Base-by-base conservation (phyloP, 2,888 invertebrate genomes). In the Plusia festucae region DNA sequence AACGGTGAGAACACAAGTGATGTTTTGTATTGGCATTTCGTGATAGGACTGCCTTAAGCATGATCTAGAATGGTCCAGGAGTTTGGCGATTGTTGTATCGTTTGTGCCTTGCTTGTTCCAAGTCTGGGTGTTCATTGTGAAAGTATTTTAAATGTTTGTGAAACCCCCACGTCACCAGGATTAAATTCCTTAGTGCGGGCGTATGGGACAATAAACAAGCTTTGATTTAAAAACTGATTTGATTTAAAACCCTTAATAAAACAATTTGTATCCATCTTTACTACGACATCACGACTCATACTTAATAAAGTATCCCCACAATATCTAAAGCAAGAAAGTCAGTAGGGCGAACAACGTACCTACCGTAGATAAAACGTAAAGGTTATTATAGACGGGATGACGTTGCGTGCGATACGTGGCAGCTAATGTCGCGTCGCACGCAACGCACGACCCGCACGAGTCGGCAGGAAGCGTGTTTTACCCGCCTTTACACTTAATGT, bases 1-100 rank as follows among this genome's bases (percentile, higher is more conserved):
- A 55, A 59, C 55, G 70, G 46, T 56, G 27, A 32, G 60, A 46
- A 24, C 20, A 70, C 55, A 49, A 44, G 72, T 55, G 32, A 65
- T 76, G 58, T 58, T 20, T 46, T 49, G 53, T 60, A 53, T 59
- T 44, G 54, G 44, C 46, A 22, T 69, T 53, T 13, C 22, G 18
- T 51, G 22, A 16, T 69, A 40, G 58, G 46, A 58, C 52, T 53
- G 40, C 62, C 52, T 40, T 44, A 49, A 58, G 16, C 16, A 16
- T 16, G 22, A 13, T 32, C 54, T 20, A 40, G 40, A 52, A 55
- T 11, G 13, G 46, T 20, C 20, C 20, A 53, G n/a, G n/a, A n/a
- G n/a, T n/a, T n/a, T n/a, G n/a, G n/a, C n/a, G n/a, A n/a, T n/a
- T n/a, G n/a, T n/a, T n/a, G n/a, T n/a, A n/a, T n/a, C n/a, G n/a